Evolutionary conservation across 92 coral and sea anemone species (phyloP), one percentile per base, ranked within the genome.

Genomic region (Porites lobata): DNA sequence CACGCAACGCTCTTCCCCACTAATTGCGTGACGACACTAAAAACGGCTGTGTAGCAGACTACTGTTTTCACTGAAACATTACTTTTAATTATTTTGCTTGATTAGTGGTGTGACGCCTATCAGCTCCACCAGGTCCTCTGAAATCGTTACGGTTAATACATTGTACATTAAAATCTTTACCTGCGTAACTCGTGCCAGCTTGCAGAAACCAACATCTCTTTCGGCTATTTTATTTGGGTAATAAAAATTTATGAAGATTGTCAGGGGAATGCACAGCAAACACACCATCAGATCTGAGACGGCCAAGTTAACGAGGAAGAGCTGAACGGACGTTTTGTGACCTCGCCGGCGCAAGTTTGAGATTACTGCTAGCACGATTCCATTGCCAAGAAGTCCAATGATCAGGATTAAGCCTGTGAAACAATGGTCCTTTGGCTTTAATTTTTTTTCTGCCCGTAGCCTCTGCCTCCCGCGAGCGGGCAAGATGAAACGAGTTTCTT

Each of bases 271-370:
- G 75, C 94, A 92, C 32, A 29, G 32, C 32, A 29, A 29, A 29
- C 32, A 29, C 32, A 29, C 32, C 32, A 29, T 29, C 32, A 92
- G 75, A 75, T 92, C 92, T 3, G 94, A 91, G 75, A 91, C 87
- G 72, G 94, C 92, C 74, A 91, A 85, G 74, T 91, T 91, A 9
- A 75, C 72, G 50, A 91, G 75, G 52, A 87, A 87, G 69, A 91
- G 65, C 77, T 91, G 94, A 76, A 91, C 91, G 18, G 86, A 58
- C 19, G 94, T 88, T 84, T 92, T 92, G 50, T 71, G 77, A n/a
- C 94, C 92, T 64, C 86, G 79, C 72, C 88, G 76, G 57, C 94
- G 94, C 63, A 92, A 63, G 6, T 77, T 72, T 11, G 88, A 67
- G 74, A 88, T 85, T 54, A 92, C 85, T 5, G 92, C 92, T 12